phyloP scores from a whole-genome alignment of 2,888 invertebrate genomes.

The Phyllotreta cruciferae region DNA sequence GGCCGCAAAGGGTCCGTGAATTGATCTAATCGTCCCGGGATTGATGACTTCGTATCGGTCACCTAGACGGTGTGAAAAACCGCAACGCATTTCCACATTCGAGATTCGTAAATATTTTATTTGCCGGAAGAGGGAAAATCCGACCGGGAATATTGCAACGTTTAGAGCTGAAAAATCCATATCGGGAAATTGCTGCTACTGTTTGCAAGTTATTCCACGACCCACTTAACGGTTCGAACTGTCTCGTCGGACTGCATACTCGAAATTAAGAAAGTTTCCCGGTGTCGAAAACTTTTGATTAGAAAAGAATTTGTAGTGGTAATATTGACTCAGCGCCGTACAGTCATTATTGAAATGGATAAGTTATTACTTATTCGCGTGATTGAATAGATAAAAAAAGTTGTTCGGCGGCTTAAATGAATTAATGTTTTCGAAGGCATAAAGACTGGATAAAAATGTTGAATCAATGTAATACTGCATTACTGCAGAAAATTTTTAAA shows the following conservation, averaged over 20 bases:
- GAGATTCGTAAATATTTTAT: too few species aligned
- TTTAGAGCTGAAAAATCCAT: too few species aligned
- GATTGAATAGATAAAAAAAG: not conserved
- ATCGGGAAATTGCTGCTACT: too few species aligned
- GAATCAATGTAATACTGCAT: too few species aligned
- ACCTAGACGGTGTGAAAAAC: not conserved
- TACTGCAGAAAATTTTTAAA: too few species aligned
- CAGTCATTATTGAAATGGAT: constrained; percentile 19
- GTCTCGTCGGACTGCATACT: constrained; percentile 21
- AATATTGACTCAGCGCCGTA: constrained; percentile 7
- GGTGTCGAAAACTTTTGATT: constrained; percentile 20
- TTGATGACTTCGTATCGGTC: constrained; percentile 18
- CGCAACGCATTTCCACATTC: too few species aligned
- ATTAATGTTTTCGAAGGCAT: too few species aligned
- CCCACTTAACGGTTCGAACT: constrained; percentile 15
- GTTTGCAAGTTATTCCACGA: not conserved
- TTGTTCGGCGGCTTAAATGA: too few species aligned
- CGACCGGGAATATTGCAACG: too few species aligned
- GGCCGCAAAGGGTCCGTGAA: not conserved
- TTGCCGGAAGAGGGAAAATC: too few species aligned
- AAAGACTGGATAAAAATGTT: too few species aligned
- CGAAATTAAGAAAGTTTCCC: constrained; percentile 27
- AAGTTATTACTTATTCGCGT: constrained; percentile 22
- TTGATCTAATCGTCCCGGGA: constrained; percentile 17
- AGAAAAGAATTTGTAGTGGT: constrained; percentile 23